phyloP scores from a whole-genome alignment of 2,888 invertebrate species.

The Pterostichus niger region DNA sequence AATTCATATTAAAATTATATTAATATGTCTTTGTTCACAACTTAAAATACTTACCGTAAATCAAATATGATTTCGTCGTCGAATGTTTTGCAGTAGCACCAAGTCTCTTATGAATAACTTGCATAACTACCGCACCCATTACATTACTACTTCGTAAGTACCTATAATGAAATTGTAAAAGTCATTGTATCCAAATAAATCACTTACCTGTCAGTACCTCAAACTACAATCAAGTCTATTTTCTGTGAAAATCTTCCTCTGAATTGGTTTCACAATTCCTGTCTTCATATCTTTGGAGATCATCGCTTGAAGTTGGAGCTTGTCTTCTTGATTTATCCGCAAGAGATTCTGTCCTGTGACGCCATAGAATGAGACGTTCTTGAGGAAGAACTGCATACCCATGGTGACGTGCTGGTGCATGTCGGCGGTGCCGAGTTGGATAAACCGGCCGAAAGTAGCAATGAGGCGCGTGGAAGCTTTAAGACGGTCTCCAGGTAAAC shows the following conservation, averaged over 20 bases:
- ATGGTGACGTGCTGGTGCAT: slow-evolving; percentile 83
- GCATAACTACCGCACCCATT: neutral
- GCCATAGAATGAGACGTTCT: slow-evolving; percentile 88
- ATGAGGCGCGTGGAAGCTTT: slow-evolving; percentile 79
- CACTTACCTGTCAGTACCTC: neutral
- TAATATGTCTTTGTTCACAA: neutral
- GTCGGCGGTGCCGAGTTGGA: slow-evolving; percentile 93
- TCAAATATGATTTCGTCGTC: slow-evolving; percentile 71
- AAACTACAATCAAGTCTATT: neutral
- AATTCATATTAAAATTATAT: neutral
- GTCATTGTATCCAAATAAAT: neutral
- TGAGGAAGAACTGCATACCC: slow-evolving; percentile 87
- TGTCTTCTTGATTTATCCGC: slow-evolving; percentile 78
- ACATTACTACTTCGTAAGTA: slow-evolving; percentile 28
- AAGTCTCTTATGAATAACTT: slow-evolving; percentile 13
- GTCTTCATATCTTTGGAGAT: slow-evolving; percentile 82
- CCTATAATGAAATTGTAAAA: neutral
- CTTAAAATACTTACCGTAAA: slow-evolving; percentile 72
- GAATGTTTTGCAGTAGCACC: slow-evolving; percentile 65
- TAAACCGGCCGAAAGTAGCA: slow-evolving; percentile 83
- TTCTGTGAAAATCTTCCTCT: slow-evolving; percentile 70
- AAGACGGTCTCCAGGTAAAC: slow-evolving; percentile 93
- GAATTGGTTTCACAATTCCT: slow-evolving; percentile 85
- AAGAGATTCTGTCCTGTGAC: slow-evolving; percentile 87
- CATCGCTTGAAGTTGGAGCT: slow-evolving; percentile 79